These are phyloP conservation scores for Mallotus villosus DNA, from an alignment of 2,797 vertebrate species.

Conservation along the genomic window DNA sequence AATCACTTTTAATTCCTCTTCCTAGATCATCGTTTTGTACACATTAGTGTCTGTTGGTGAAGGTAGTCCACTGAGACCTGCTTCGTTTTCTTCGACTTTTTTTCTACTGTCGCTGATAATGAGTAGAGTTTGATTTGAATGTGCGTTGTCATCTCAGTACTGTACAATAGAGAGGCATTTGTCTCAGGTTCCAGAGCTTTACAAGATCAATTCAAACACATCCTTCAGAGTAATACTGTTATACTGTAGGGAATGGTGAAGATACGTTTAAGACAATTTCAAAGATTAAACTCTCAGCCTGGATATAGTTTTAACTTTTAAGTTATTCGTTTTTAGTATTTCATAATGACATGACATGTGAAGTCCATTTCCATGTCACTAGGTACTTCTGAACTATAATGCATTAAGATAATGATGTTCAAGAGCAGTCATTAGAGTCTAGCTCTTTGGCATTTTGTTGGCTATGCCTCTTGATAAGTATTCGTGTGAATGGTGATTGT, in stretches of 20 bases:
- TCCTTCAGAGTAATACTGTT: neutral
- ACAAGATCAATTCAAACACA: neutral
- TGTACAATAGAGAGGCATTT: neutral
- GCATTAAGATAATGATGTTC: too few relatives aligned
- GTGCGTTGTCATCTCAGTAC: neutral
- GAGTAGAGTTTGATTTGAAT: neutral
- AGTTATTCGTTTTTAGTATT: too few relatives aligned
- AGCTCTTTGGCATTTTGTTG: too few relatives aligned
- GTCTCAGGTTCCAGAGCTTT: neutral
- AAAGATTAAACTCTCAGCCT: too few relatives aligned
- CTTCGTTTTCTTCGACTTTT: slow-evolving; percentile 8
- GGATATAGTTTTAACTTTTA: too few relatives aligned
- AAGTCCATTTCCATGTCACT: too few relatives aligned
- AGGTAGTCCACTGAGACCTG: slow-evolving; percentile 20
- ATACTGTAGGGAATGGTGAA: neutral
- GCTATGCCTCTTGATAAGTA: too few relatives aligned
- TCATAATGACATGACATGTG: too few relatives aligned
- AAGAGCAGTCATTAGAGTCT: too few relatives aligned
- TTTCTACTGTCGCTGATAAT: neutral
- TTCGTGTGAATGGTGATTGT: too few relatives aligned
- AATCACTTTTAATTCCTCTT: slow-evolving; percentile 34
- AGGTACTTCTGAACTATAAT: too few relatives aligned
- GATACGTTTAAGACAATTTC: neutral
- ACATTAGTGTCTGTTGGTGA: slow-evolving; percentile 36
- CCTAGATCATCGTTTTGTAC: slow-evolving; percentile 27